A percentile compares a stretch with the other conserved stretches of the same genome.
Conservation (phyloP, 2,888 invertebrate genomes). For the Caenorhabditis wallacei region DNA sequence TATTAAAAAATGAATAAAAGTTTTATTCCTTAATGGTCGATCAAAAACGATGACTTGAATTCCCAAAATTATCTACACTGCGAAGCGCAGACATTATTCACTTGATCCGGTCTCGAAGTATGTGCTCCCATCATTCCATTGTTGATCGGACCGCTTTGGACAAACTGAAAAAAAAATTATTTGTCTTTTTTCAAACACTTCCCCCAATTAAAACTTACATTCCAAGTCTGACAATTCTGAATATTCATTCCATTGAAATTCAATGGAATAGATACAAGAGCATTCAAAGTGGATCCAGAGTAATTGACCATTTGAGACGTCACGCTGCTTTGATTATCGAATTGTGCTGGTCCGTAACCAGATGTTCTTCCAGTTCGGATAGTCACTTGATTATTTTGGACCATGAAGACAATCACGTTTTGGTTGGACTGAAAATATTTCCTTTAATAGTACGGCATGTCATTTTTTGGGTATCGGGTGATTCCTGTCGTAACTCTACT, state of each 20-base stretch:
- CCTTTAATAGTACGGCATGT: background rate
- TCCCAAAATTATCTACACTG: constrained; percentile 65
- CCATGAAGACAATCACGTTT: constrained; percentile 57
- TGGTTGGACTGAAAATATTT: constrained; percentile 42
- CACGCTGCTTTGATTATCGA: constrained; percentile 39
- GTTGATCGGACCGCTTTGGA: constrained; percentile 45
- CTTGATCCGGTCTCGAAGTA: constrained; percentile 38
- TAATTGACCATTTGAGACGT: constrained; percentile 35
- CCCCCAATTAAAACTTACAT: constrained; percentile 47
- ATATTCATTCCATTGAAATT: constrained; percentile 55
- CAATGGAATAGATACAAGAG: constrained; percentile 41
- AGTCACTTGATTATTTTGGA: constrained; percentile 42
- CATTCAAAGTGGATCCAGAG: constrained; percentile 53
- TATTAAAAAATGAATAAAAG: too few species aligned
- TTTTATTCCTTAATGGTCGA: too few species aligned
- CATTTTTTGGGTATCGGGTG: too few species aligned
- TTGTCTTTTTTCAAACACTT: background rate
- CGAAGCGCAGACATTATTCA: constrained; percentile 60
- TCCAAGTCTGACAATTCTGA: constrained; percentile 63
- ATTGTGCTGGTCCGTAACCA: constrained; percentile 52
- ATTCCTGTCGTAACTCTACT: too few species aligned
- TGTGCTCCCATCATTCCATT: constrained; percentile 51
- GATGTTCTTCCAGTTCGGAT: constrained; percentile 55
- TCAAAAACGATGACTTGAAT: too few species aligned
- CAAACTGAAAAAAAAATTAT: constrained; percentile 46